Evolutionary conservation across 2,113 vertebrate genomes (phyloP), one percentile per base, ranked within the genome.

Genomic region (Seriola quinqueradiata): DNA sequence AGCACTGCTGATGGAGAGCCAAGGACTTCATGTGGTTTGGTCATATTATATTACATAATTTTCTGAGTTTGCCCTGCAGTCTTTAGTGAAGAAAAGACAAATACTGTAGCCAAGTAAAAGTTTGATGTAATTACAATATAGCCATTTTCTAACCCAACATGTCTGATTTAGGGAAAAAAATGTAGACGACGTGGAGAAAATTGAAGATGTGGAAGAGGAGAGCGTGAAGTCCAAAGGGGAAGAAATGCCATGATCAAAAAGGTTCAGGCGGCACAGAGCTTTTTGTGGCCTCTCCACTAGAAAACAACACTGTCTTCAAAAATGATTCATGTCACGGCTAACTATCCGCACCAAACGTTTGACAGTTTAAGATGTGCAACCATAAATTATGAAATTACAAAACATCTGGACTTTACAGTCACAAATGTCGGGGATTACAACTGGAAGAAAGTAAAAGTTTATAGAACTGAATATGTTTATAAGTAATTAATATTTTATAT

Each of bases 141-240:
- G 87, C 79, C 87, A 87, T 90, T 88, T 86, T 90, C 86, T 90
- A 92, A 89, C 90, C 92, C 83, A 77, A 88, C 77, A 90, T 93
- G 79, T 90, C 93, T 93, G 84, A 90, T 91, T 88, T 93, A 95
- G 93, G 93, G 83, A 88, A 75, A 90, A 92, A 91, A 94, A 92
- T 74, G 85, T 82, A 86, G 90, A 92, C 77, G 79, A 92, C 78
- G 79, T 89, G 61, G 72, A 90, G 87, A 90, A 89, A 92, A 94
- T 93, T 92, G 91, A 94, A 92, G 92, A 94, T 88, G 92, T 92
- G 93, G 93, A 90, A 77, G 92, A 94, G 87, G 87, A 88, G 81
- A 93, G 90, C 83, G 79, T 92, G 88, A 90, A 94, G 92, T 90
- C 92, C 91, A 90, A 91, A 87, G 79, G 48, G 84, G 90, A 94